phyloP scores from a whole-genome alignment of 2,797 vertebrate species.

The Orientallactaga sibirica region DNA sequence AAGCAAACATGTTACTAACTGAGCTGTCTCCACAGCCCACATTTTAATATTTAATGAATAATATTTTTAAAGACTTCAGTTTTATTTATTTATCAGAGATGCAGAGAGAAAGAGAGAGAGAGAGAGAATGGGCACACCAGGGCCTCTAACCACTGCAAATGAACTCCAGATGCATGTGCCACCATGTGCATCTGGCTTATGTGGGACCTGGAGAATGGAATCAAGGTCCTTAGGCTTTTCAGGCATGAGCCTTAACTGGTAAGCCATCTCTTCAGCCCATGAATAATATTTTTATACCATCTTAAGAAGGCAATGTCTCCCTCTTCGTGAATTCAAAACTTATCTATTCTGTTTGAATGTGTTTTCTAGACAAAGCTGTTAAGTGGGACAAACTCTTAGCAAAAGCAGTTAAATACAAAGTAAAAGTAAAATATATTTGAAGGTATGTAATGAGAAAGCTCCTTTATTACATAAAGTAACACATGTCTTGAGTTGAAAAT shows the following conservation, averaged over 20 bases:
- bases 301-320: not conserved
- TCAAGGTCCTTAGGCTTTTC: too few relatives aligned
- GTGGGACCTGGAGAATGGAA: too few relatives aligned
- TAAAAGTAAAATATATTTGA: too few relatives aligned
- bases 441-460: not conserved
- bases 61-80: not conserved
- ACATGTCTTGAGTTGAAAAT: constrained; percentile 10
- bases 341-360: not conserved
- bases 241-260: too few relatives aligned
- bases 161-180: too few relatives aligned
- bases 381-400: not conserved
- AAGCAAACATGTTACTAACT: too few relatives aligned
- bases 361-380: constrained; percentile 20
- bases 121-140: too few relatives aligned
- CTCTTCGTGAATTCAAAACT: not conserved
- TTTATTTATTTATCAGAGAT: too few relatives aligned
- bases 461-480: not conserved
- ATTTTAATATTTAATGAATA: not conserved
- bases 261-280: too few relatives aligned
- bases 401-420: not conserved
- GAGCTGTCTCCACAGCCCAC: not conserved
- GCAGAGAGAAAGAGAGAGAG: too few relatives aligned
- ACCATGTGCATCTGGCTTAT: too few relatives aligned
- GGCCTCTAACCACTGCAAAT: too few relatives aligned
- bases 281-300: not conserved